Evolutionary conservation across 2,113 vertebrate genomes (phyloP), one percentile per base, ranked within the genome.

Genomic region (Stegastes partitus): DNA sequence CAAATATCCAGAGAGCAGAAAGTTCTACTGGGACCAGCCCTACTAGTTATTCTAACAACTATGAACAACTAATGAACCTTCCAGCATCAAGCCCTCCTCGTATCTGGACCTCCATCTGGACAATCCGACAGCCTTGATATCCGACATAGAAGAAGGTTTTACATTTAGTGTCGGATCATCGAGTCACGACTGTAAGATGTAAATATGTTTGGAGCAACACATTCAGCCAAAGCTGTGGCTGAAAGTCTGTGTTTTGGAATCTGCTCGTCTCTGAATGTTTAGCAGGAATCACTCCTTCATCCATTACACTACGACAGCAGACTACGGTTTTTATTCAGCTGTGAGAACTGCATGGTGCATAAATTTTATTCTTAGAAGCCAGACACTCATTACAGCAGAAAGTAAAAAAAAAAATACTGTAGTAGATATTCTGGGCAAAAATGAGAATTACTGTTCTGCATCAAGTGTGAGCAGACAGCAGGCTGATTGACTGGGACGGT

Each of bases 401-500:
- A 64, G 28, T 59, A 11, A 71, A 57, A 37, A 65, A 39, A 64
- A 67, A 44, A 56, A 34, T n/a, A 74, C 25, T 61, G 57, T 22
- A 9, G 42, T 21, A 42, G n/a, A 56, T 47, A 64, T 39, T 63
- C 14, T 51, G 51, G 50, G 28, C 23, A 68, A 26, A 25, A 67
- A 66, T 37, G 10, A 76, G 28, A 70, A 73, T 28, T 15, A 61
- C 67, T 63, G 34, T 15, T 31, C 51, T 79, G 49, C 28, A 45
- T 68, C 39, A 42, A 51, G 34, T 8, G 66, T 62, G 39, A 22
- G 54, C 11, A 57, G 57, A 71, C 28, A 50, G 64, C 49, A 44
- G 71, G 45, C 44, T 73, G 49, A 72, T 22, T 77, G 64, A 79
- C 78, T 14, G 3, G 1, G 49, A n/a, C 56, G 45, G n/a, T 59